Evolutionary conservation across 1,140 invertebrate genomes (phyloP).

Genomic region (Melipona quadrifasciata): DNA sequence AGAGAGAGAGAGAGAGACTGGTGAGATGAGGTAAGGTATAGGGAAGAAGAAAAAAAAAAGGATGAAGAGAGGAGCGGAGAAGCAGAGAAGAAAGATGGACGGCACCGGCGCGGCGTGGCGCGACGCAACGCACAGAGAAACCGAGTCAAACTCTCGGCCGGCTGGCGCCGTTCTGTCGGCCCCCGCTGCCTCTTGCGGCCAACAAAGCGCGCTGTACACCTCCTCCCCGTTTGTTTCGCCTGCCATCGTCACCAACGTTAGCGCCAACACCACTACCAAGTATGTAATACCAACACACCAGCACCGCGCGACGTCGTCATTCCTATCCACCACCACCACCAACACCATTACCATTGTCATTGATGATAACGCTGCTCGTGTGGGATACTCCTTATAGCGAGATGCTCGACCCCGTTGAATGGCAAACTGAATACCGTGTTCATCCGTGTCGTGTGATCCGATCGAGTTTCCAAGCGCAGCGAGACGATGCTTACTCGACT

Average conservation of each 20-base stretch:
- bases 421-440: neutral
- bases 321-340: slow-evolving; percentile 12
- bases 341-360: slow-evolving; percentile 14
- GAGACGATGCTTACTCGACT: slow-evolving; percentile 10
- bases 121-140: slow-evolving; percentile 39
- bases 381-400: slow-evolving; percentile 37
- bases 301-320: neutral
- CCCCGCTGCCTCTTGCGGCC: slow-evolving; percentile 69
- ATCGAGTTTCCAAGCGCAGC: slow-evolving; percentile 37
- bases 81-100: slow-evolving; percentile 40
- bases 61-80: neutral
- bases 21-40: neutral
- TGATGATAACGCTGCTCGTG: neutral
- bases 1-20: slow-evolving; percentile 2
- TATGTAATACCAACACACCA: neutral
- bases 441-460: slow-evolving; percentile 30
- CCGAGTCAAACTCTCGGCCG: slow-evolving; percentile 68
- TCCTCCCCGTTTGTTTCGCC: slow-evolving; percentile 24
- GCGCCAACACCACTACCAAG: slow-evolving; percentile 48
- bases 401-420: slow-evolving; percentile 31
- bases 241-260: slow-evolving; percentile 38
- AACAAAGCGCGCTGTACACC: slow-evolving; percentile 69
- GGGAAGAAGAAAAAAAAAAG: neutral
- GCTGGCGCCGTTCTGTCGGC: slow-evolving; percentile 78
- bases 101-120: slow-evolving; percentile 20